These are phyloP conservation scores for Brevimyrus niger DNA, from an alignment of 2,113 vertebrate genomes.

Conservation along the genomic window DNA sequence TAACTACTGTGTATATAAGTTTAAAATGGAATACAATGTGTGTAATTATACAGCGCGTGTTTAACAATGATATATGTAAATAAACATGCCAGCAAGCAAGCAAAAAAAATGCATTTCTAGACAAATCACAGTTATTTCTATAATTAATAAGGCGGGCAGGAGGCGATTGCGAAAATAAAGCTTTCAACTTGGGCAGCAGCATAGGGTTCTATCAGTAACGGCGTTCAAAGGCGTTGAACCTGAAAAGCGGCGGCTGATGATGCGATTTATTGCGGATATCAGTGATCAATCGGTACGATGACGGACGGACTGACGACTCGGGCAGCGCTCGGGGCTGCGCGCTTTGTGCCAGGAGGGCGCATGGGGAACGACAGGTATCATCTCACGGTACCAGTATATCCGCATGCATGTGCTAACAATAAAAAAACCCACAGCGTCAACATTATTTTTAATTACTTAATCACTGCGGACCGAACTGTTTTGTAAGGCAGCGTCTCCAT, in stretches of 20 bases:
- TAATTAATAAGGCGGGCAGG: neutral
- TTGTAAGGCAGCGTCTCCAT: neutral
- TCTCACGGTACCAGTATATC: neutral
- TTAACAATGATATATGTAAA: neutral
- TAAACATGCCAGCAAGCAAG: neutral
- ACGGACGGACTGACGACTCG: neutral
- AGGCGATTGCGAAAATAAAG: neutral
- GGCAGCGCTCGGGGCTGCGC: neutral
- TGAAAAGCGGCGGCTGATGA: neutral
- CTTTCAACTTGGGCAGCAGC: neutral
- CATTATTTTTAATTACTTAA: neutral
- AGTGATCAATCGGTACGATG: neutral
- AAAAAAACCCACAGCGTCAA: neutral
- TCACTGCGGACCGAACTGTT: neutral
- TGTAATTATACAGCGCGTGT: neutral
- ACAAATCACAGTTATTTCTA: neutral
- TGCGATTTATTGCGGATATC: neutral
- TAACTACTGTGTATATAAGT: neutral
- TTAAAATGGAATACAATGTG: neutral
- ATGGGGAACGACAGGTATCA: neutral
- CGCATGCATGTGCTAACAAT: neutral
- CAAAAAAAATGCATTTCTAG: neutral
- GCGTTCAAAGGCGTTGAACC: neutral
- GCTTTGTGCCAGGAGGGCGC: neutral
- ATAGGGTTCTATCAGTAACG: neutral